Percentiles rank a stretch among this genome's conserved stretches.
Conservation (phyloP, 1,140 invertebrate genomes). For the Dysdera silvatica region DNA sequence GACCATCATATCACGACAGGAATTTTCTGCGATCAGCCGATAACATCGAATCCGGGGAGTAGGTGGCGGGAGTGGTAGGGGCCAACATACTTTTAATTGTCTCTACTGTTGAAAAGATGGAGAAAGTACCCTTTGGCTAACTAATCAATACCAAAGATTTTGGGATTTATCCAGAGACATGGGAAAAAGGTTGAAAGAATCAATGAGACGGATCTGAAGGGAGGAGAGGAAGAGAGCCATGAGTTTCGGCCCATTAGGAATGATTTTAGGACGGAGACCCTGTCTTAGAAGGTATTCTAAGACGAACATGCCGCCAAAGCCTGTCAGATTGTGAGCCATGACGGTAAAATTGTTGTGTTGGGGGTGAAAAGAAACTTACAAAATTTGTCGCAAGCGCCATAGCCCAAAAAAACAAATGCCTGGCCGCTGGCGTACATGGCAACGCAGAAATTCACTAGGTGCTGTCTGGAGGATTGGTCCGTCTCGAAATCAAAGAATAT, state of each 20-base stretch:
- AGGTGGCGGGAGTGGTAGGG: not conserved
- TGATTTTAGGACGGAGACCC: not conserved
- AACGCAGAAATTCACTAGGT: not conserved
- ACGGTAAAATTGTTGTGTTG: not conserved
- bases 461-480: not conserved
- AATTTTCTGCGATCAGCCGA: conserved; percentile 9
- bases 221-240: not conserved
- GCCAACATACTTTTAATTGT: not conserved
- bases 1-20: conserved; percentile 11
- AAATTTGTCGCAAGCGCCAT: not conserved
- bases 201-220: not conserved
- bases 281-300: not conserved
- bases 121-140: conserved; percentile 16
- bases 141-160: not conserved
- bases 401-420: not conserved
- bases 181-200: conserved; percentile 1
- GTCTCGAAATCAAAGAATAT: conserved; percentile 4
- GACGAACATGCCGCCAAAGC: not conserved
- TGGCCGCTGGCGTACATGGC: not conserved
- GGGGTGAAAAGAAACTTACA: not conserved
- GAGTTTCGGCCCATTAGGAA: not conserved
- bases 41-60: not conserved
- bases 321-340: not conserved
- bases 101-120: not conserved
- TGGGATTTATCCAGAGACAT: not conserved